Evolutionary conservation across 1,140 invertebrate species (phyloP).

Genomic region (Helicoverpa zea): DNA sequence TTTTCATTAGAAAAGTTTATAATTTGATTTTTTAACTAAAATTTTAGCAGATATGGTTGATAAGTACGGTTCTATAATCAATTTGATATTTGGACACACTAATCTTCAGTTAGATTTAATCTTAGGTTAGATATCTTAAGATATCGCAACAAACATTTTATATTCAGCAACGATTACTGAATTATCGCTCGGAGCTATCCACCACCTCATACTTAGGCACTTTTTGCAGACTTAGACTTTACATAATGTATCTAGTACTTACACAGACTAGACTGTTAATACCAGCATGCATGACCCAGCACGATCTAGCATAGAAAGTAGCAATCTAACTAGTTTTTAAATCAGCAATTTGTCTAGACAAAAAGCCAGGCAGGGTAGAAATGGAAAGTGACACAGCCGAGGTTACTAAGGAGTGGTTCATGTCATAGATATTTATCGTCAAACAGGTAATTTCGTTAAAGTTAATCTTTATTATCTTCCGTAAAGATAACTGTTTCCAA

Average conservation of each 20-base stretch:
- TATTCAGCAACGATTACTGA: too few species aligned
- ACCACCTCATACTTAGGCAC: not conserved
- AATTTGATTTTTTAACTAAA: too few species aligned
- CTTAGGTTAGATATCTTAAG: too few species aligned
- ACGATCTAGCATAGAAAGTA: slow-evolving; percentile 31
- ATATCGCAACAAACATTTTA: too few species aligned
- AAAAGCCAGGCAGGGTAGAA: slow-evolving; percentile 3
- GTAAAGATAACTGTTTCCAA: not conserved
- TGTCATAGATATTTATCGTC: not conserved
- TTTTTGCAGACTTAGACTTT: not conserved
- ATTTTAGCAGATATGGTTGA: too few species aligned
- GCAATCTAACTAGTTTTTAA: slow-evolving; percentile 28
- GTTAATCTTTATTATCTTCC: not conserved
- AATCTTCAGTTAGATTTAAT: too few species aligned
- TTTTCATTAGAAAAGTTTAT: too few species aligned
- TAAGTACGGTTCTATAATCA: too few species aligned
- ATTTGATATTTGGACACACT: too few species aligned
- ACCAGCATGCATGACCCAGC: slow-evolving; percentile 22
- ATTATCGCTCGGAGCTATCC: not conserved
- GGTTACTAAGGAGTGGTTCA: not conserved
- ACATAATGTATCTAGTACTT: not conserved
- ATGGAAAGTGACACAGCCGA: slow-evolving; percentile 12
- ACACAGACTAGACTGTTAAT: not conserved
- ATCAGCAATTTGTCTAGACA: slow-evolving; percentile 24
- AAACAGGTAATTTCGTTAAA: not conserved